These are phyloP conservation scores for Chaetophractus vellerosus DNA, from an alignment of 2,797 vertebrate genomes.

Conservation along the genomic window DNA sequence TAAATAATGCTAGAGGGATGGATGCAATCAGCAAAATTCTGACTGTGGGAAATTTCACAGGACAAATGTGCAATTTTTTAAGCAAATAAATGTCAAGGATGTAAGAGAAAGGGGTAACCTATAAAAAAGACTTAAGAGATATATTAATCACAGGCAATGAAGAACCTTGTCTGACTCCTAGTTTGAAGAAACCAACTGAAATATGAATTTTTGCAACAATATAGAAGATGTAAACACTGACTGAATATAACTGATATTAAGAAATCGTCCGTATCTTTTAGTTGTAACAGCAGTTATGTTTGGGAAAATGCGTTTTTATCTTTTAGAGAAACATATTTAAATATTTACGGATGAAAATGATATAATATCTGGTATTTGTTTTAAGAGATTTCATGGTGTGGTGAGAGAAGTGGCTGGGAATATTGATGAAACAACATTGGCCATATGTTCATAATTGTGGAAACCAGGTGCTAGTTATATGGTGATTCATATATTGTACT, in stretches of 20 bases:
- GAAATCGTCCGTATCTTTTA: constrained; percentile 3
- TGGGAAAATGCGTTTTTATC: constrained; percentile 18
- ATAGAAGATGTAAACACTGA: background rate
- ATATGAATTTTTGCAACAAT: background rate
- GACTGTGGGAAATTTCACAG: constrained; percentile 28
- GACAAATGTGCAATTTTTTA: background rate
- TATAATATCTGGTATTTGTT: too few species aligned
- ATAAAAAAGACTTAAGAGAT: background rate
- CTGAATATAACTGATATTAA: constrained; percentile 2
- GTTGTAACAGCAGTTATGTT: constrained; percentile 3
- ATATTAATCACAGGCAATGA: background rate
- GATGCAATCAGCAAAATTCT: constrained; percentile 51
- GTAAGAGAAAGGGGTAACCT: background rate
- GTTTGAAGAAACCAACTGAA: constrained; percentile 43
- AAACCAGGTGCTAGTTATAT: background rate
- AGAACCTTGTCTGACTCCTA: background rate
- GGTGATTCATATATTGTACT: background rate
- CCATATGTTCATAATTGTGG: background rate
- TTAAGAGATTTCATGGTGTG: too few species aligned
- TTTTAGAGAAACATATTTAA: constrained; percentile 35
- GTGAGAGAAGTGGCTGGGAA: too few species aligned
- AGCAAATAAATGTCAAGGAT: constrained; percentile 59
- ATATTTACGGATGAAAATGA: constrained; percentile 27
- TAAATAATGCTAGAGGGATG: constrained; percentile 32
- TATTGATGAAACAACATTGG: too few species aligned